phyloP scores from a whole-genome alignment of 2,888 invertebrate genomes.

The Exocentrus adspersus region DNA sequence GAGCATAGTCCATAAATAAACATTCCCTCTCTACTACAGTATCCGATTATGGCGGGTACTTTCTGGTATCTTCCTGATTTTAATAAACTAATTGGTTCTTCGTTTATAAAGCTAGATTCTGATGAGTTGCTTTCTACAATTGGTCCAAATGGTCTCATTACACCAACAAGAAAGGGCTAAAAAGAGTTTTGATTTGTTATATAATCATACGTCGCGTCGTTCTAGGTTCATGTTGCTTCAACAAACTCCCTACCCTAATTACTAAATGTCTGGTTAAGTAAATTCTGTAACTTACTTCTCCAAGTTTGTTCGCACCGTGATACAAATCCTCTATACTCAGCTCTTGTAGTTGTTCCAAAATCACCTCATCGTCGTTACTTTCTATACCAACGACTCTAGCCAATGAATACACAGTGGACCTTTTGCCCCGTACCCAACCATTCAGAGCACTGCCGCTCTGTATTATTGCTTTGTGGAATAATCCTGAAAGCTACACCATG shows the following conservation, averaged over 20 bases:
- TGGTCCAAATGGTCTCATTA: constrained; percentile 44
- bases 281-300: constrained; percentile 52
- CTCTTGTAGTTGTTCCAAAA: constrained; percentile 59
- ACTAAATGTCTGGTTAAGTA: no score
- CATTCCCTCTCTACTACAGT: constrained; percentile 56
- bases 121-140: constrained; percentile 47
- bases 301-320: constrained; percentile 57
- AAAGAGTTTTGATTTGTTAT: constrained; percentile 1
- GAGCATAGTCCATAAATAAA: constrained; percentile 36
- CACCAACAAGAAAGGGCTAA: constrained; percentile 31
- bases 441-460: constrained; percentile 57
- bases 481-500: constrained; percentile 42
- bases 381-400: constrained; percentile 59
- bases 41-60: constrained; percentile 59
- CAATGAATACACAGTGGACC: constrained; percentile 50
- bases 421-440: constrained; percentile 48
- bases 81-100: constrained; percentile 53
- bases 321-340: constrained; percentile 58
- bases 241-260: no score
- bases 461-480: constrained; percentile 58
- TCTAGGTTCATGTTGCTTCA: no score
- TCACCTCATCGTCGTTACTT: constrained; percentile 55
- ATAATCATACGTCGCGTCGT: no score
- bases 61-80: constrained; percentile 54
- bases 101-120: constrained; percentile 52